Evolutionary conservation across 64 coral and sea anemone genomes (phyloP).

Genomic region (Montipora capricornis): DNA sequence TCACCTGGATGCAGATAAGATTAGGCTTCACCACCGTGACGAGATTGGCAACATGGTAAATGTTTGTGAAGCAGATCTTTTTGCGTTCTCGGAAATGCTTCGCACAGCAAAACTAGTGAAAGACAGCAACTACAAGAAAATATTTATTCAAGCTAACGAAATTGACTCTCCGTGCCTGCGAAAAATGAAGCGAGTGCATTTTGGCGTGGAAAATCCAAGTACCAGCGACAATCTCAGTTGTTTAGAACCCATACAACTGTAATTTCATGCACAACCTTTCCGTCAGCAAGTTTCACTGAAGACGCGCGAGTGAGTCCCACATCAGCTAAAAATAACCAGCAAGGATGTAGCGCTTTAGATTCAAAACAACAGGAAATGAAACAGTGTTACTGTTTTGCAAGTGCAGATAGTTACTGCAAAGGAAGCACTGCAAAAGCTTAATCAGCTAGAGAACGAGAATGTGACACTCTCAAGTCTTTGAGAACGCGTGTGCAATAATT

Average conservation of each 20-base stretch:
- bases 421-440: no score
- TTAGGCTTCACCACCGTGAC: constrained; percentile 8
- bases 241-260: neutral
- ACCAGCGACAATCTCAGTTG: neutral
- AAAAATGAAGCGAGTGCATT: neutral
- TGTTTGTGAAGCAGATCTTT: neutral
- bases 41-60: neutral
- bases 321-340: neutral
- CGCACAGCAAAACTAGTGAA: constrained; percentile 24
- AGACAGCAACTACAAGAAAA: constrained; percentile 32
- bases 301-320: neutral
- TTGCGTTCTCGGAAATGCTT: constrained; percentile 23
- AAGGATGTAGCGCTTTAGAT: constrained; percentile 18
- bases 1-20: constrained; percentile 1
- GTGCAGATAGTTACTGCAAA: no score
- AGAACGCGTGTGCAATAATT: constrained; percentile 18
- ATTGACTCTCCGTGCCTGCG: constrained; percentile 1
- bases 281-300: constrained; percentile 11
- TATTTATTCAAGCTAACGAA: constrained; percentile 37
- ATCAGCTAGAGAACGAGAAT: no score
- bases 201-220: neutral
- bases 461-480: neutral
- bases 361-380: no score
- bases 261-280: neutral
- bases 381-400: no score